These are phyloP conservation scores for Drosophila prolongata DNA, from an alignment of 2,888 invertebrate genomes.

Conservation along the genomic window DNA sequence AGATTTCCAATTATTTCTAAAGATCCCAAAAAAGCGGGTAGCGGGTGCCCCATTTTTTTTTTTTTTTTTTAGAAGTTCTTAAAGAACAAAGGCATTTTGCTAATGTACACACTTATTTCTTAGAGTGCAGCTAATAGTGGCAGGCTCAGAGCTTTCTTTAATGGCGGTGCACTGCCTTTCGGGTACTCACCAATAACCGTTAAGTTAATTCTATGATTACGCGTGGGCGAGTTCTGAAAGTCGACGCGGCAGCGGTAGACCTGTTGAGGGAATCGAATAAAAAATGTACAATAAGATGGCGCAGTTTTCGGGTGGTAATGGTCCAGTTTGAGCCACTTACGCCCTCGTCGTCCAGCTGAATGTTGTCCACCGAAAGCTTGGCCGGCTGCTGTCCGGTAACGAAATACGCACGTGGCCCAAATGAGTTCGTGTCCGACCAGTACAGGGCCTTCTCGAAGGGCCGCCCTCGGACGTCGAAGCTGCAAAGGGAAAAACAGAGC, in stretches of 20 bases:
- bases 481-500: constrained; percentile 82
- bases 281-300: constrained; percentile 28
- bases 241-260: constrained; percentile 95
- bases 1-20: no score
- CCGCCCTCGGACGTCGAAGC: constrained; percentile 94
- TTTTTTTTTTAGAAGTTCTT: no score
- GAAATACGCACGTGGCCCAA: constrained; percentile 94
- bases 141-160: constrained; percentile 40
- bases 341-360: constrained; percentile 94
- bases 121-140: constrained; percentile 1
- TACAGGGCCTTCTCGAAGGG: constrained; percentile 92
- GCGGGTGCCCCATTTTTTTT: no score
- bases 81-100: neutral
- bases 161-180: constrained; percentile 55
- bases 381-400: constrained; percentile 92
- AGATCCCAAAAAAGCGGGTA: no score
- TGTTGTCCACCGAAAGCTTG: constrained; percentile 91
- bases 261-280: constrained; percentile 67
- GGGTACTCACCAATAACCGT: constrained; percentile 93
- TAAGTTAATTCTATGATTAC: constrained; percentile 94
- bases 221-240: constrained; percentile 94
- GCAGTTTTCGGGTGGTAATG: constrained; percentile 24
- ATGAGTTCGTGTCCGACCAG: constrained; percentile 92
- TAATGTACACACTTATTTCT: neutral
- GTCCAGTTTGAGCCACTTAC: constrained; percentile 78